phyloP scores from a whole-genome alignment of 2,888 invertebrate species.

The Brassicogethes aeneus region DNA sequence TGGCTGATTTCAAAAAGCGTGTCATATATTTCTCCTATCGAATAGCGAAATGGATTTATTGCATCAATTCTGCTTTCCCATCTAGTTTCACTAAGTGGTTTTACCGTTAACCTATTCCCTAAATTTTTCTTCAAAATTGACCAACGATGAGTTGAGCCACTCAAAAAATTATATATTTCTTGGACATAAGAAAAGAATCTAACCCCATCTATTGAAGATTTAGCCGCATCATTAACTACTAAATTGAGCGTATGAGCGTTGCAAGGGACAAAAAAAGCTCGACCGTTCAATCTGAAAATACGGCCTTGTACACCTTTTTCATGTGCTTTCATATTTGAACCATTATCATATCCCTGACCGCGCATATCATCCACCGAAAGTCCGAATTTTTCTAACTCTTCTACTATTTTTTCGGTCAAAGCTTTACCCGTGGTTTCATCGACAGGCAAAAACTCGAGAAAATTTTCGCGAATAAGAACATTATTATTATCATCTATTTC shows the following conservation, averaged over 20 bases:
- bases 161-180: conserved; percentile 20
- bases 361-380: conserved; percentile 16
- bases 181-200: conserved; percentile 8
- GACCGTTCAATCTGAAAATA: conserved; percentile 18
- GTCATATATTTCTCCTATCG: too few relatives aligned
- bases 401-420: conserved; percentile 9
- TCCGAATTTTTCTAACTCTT: conserved; percentile 9
- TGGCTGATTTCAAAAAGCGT: too few relatives aligned
- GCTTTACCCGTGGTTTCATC: conserved; percentile 10
- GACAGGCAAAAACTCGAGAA: conserved; percentile 8
- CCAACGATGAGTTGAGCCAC: conserved; percentile 18
- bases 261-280: conserved; percentile 24
- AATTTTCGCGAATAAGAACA: conserved; percentile 12
- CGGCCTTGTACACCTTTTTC: conserved; percentile 20
- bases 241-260: conserved; percentile 22
- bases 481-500: conserved; percentile 6
- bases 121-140: too few relatives aligned
- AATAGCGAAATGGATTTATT: too few relatives aligned
- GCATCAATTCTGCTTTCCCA: too few relatives aligned
- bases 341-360: conserved; percentile 25
- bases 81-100: too few relatives aligned
- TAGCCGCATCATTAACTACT: conserved; percentile 23
- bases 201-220: conserved; percentile 10
- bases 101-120: too few relatives aligned
- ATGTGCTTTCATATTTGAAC: conserved; percentile 22